These are phyloP conservation scores for Cheilinus undulatus DNA, from an alignment of 2,113 vertebrate genomes.

Conservation along the genomic window DNA sequence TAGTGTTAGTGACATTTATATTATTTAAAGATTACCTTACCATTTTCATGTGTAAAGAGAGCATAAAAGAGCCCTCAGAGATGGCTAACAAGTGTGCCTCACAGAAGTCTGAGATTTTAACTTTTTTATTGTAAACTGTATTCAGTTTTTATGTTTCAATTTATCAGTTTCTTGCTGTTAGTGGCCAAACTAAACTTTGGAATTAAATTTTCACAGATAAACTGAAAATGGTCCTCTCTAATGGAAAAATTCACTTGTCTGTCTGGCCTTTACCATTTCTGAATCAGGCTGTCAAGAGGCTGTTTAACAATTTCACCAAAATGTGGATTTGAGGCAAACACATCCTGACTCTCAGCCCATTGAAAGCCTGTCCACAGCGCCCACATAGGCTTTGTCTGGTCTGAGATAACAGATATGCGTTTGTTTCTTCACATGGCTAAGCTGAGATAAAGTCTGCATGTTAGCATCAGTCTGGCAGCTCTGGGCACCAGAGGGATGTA, in stretches of 20 bases:
- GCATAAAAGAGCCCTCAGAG: no score
- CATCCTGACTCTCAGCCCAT: constrained; percentile 2
- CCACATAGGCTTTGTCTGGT: constrained; percentile 25
- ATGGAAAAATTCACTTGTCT: not conserved
- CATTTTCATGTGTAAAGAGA: no score
- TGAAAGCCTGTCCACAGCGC: constrained; percentile 12
- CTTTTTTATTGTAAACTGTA: not conserved
- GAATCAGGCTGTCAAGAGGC: not conserved
- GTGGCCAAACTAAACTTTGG: not conserved
- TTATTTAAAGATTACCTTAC: no score
- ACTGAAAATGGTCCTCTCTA: not conserved
- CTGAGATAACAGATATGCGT: constrained; percentile 48
- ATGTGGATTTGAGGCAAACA: constrained; percentile 4
- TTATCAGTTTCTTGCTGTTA: not conserved
- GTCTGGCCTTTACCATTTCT: not conserved
- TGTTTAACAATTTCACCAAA: constrained; percentile 3
- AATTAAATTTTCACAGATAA: not conserved
- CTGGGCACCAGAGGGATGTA: constrained; percentile 48
- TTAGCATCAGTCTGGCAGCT: constrained; percentile 19
- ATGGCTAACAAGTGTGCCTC: not conserved
- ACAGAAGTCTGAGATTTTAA: not conserved
- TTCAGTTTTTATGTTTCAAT: not conserved
- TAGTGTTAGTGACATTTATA: no score
- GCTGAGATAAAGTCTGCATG: constrained; percentile 40
- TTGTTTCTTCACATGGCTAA: constrained; percentile 42